phyloP scores from a whole-genome alignment of 92 coral and sea anemone species.

The Umimayanthus chanpuru region DNA sequence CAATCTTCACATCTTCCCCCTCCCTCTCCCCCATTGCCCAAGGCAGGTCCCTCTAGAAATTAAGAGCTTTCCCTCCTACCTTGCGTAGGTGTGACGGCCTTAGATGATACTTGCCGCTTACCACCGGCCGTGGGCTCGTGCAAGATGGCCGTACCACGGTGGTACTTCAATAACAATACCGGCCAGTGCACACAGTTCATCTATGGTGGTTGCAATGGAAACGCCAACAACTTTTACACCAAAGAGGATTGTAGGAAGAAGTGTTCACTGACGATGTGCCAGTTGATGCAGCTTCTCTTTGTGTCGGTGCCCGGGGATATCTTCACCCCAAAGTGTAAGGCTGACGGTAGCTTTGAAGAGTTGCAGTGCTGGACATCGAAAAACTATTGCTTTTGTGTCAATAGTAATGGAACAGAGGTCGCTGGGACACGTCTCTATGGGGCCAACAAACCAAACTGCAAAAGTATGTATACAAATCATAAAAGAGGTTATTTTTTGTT shows the following conservation, averaged over 20 bases:
- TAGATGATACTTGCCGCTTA: neutral
- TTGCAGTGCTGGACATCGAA: conserved; percentile 33
- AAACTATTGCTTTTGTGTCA: conserved; percentile 33
- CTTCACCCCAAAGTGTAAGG: conserved; percentile 28
- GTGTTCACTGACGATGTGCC: conserved; percentile 10
- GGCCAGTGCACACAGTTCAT: conserved; percentile 30
- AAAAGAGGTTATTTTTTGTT: no score
- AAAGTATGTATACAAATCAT: conserved; percentile 38
- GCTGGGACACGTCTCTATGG: conserved; percentile 32
- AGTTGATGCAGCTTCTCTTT: conserved; percentile 18
- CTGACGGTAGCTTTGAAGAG: conserved; percentile 36
- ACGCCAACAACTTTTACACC: conserved; percentile 20
- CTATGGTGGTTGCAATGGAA: conserved; percentile 26
- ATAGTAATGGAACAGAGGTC: conserved; percentile 34
- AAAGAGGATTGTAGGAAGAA: conserved; percentile 15
- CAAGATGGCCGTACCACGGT: conserved; percentile 12
- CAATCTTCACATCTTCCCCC: no score
- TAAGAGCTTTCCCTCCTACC: neutral
- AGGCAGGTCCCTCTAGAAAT: no score
- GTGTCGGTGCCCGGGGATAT: conserved; percentile 29
- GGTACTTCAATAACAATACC: conserved; percentile 36
- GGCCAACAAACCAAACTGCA: conserved; percentile 2
- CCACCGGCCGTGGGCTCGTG: conserved; percentile 5
- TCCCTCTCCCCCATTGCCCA: no score
- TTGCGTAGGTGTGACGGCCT: neutral